These are phyloP conservation scores for Sarcophaga subvicina DNA, from an alignment of 2,888 invertebrate genomes.

Conservation along the genomic window DNA sequence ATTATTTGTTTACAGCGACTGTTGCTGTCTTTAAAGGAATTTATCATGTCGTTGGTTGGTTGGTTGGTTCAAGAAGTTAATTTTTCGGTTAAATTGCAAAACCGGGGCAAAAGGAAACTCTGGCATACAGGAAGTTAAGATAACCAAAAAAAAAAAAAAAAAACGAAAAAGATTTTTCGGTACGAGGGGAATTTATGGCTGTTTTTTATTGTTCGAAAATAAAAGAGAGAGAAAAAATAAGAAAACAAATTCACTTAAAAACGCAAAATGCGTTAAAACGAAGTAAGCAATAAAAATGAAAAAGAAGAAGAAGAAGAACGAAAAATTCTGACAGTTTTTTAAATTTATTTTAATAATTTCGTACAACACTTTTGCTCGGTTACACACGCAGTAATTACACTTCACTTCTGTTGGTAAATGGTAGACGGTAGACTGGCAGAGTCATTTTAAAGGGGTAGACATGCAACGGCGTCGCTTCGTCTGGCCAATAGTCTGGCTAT, in stretches of 20 bases:
- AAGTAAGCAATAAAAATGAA: background rate
- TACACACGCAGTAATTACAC: slow-evolving; percentile 22
- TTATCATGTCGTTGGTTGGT: slow-evolving; percentile 35
- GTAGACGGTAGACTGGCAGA: slow-evolving; percentile 8
- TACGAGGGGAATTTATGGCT: slow-evolving; percentile 8
- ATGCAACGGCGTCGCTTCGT: slow-evolving; percentile 4
- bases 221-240: slow-evolving; percentile 24
- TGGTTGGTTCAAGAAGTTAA: slow-evolving; percentile 48
- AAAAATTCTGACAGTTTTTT: slow-evolving; percentile 44
- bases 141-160: background rate
- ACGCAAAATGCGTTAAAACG: background rate
- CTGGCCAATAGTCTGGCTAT: slow-evolving; percentile 30
- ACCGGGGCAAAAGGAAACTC: background rate
- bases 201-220: slow-evolving; percentile 12
- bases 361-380: slow-evolving; percentile 34
- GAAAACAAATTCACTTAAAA: background rate
- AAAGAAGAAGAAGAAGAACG: background rate
- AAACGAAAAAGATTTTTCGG: background rate
- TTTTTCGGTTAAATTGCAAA: slow-evolving; percentile 14
- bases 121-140: background rate
- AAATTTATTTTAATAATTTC: slow-evolving; percentile 52
- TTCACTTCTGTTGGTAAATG: slow-evolving; percentile 19
- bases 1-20: slow-evolving; percentile 8
- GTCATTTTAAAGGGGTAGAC: too few relatives aligned
- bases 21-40: slow-evolving; percentile 12